A percentile compares a stretch with the other conserved stretches of the same genome.
Conservation (phyloP, 2,888 invertebrate species). For the Tetanocera ferruginea region DNA sequence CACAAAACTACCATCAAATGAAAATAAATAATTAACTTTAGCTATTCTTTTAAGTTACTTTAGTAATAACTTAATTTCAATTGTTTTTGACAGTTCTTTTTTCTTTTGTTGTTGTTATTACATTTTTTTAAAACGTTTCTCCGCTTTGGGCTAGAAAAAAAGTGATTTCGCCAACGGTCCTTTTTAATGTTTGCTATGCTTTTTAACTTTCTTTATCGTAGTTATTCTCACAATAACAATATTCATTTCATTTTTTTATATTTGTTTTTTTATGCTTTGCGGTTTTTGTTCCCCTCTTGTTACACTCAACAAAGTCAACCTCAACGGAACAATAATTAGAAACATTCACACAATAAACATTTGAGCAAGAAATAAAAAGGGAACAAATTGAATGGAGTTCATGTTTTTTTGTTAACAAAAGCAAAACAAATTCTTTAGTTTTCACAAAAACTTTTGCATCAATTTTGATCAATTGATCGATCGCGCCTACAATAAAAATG, state of each 20-base stretch:
- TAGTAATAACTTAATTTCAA: constrained; percentile 2
- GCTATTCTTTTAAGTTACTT: no score
- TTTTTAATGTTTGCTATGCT: not conserved
- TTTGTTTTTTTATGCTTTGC: not conserved
- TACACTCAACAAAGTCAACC: constrained; percentile 5
- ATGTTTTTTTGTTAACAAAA: constrained; percentile 12
- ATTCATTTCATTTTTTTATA: not conserved
- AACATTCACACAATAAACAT: constrained; percentile 31
- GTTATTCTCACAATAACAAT: not conserved
- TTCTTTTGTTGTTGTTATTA: constrained; percentile 19
- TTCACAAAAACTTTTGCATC: not conserved
- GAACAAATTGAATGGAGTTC: not conserved
- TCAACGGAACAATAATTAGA: constrained; percentile 13
- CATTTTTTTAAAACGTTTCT: constrained; percentile 13
- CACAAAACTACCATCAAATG: no score
- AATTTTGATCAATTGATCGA: constrained; percentile 6
- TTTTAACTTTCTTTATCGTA: not conserved
- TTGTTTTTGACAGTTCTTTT: constrained; percentile 23
- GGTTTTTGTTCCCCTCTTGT: not conserved
- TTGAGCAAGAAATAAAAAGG: constrained; percentile 20
- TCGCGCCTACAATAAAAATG: constrained; percentile 2
- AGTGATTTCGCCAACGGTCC: constrained; percentile 12
- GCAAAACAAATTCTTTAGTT: constrained; percentile 24
- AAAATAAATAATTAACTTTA: no score
- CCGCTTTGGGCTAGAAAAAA: not conserved